Conservation (phyloP, 2,797 vertebrate species). For the Epinephelus awoara region DNA sequence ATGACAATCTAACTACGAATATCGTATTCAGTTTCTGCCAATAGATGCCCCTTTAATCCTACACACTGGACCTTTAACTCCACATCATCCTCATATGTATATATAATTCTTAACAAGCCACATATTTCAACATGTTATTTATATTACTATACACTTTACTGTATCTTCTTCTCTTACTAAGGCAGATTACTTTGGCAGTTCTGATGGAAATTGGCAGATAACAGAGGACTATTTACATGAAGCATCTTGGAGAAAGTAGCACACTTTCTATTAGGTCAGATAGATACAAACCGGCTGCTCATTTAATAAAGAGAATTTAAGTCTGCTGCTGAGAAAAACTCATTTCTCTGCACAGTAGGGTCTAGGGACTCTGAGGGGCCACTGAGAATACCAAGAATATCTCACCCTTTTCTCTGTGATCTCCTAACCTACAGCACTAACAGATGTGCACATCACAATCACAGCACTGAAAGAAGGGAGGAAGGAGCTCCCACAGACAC, state of each 20-base stretch:
- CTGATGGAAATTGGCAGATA: neutral
- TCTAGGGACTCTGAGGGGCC: conserved; percentile 67
- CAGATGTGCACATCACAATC: conserved; percentile 22
- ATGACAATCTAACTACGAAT: too few relatives aligned
- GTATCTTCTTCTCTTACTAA: neutral
- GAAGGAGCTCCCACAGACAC: neutral
- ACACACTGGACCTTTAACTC: too few relatives aligned
- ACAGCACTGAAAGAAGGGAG: conserved; percentile 1
- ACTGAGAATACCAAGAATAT: conserved; percentile 76
- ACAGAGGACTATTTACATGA: neutral
- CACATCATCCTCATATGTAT: too few relatives aligned
- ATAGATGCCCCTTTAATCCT: too few relatives aligned
- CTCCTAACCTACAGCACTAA: conserved; percentile 42
- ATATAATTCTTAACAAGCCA: neutral
- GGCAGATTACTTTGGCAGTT: neutral
- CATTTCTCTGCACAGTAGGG: conserved; percentile 62
- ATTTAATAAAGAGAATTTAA: conserved; percentile 15
- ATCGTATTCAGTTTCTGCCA: too few relatives aligned
- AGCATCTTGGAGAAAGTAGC: conserved; percentile 6
- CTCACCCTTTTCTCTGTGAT: conserved; percentile 55
- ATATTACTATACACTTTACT: neutral
- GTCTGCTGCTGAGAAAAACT: conserved; percentile 53
- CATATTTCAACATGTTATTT: neutral
- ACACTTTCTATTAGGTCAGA: neutral
- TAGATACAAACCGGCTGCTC: neutral